Evolutionary conservation across 1,140 invertebrate genomes (phyloP).

Genomic region (Batillaria attramentaria): DNA sequence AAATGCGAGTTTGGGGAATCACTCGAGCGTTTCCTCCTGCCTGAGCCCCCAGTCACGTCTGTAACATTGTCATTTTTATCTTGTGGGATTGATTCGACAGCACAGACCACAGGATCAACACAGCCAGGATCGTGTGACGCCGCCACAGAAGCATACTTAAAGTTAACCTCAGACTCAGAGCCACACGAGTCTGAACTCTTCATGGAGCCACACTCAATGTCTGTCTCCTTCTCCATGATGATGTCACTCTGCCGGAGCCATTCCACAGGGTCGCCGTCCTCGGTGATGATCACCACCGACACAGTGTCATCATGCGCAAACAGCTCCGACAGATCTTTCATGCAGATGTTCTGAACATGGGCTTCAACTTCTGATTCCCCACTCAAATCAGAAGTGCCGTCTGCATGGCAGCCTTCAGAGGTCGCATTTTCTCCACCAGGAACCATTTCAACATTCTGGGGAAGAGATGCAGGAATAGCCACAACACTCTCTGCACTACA

Average conservation of each 20-base stretch:
- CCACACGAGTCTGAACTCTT: not conserved
- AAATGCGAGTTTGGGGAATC: no score
- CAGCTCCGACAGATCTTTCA: not conserved
- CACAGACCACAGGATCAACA: not conserved
- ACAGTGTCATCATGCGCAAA: constrained; percentile 5
- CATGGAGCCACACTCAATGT: no score
- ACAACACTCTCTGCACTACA: not conserved
- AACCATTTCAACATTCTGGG: not conserved
- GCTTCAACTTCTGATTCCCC: not conserved
- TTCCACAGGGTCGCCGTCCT: not conserved
- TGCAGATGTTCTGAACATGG: not conserved
- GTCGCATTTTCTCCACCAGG: not conserved
- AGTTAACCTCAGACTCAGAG: not conserved
- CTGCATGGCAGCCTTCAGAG: not conserved
- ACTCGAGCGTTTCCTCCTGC: not conserved
- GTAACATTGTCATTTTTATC: not conserved
- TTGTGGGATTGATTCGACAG: not conserved
- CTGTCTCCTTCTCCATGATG: not conserved
- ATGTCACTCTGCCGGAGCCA: not conserved
- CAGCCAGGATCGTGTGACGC: not conserved
- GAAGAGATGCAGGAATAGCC: not conserved
- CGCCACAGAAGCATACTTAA: not conserved
- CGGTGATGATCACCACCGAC: constrained; percentile 20
- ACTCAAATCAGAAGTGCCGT: not conserved
- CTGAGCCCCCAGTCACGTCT: not conserved